Conservation (phyloP, 2,888 invertebrate species). For the Formica aserva region DNA sequence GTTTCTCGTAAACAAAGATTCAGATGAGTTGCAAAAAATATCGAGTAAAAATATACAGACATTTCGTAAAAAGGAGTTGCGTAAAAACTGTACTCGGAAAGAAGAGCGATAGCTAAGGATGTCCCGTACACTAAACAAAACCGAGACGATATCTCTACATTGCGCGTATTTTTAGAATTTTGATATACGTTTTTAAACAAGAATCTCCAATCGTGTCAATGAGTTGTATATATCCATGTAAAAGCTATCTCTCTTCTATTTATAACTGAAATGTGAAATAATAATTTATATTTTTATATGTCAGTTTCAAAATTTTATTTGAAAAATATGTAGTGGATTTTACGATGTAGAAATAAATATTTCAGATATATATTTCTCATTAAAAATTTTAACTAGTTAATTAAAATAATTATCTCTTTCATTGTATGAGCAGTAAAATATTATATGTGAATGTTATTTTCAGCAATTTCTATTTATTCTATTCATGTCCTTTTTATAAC, state of each 20-base stretch:
- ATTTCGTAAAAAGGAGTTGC: not conserved
- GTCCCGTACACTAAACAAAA: not conserved
- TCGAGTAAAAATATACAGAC: not conserved
- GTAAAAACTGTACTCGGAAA: not conserved
- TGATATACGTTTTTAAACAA: not conserved
- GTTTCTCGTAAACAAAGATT: not conserved
- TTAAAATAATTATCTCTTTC: not conserved
- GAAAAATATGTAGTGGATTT: not conserved
- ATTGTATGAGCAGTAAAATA: not conserved
- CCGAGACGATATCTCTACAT: not conserved
- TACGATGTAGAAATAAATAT: not conserved
- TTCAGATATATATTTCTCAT: not conserved
- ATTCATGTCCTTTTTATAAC: not conserved
- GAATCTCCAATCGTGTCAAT: not conserved
- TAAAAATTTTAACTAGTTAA: not conserved
- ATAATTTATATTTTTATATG: not conserved
- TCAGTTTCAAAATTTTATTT: not conserved
- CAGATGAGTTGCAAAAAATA: slow-evolving; percentile 50
- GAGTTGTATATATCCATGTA: not conserved
- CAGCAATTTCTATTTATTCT: not conserved
- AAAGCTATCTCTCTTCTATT: not conserved
- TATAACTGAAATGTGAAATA: not conserved
- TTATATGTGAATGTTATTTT: not conserved
- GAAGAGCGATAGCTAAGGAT: not conserved
- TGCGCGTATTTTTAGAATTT: not conserved